phyloP scores from a whole-genome alignment of 2,113 vertebrate genomes.

The Irena cyanogastra region DNA sequence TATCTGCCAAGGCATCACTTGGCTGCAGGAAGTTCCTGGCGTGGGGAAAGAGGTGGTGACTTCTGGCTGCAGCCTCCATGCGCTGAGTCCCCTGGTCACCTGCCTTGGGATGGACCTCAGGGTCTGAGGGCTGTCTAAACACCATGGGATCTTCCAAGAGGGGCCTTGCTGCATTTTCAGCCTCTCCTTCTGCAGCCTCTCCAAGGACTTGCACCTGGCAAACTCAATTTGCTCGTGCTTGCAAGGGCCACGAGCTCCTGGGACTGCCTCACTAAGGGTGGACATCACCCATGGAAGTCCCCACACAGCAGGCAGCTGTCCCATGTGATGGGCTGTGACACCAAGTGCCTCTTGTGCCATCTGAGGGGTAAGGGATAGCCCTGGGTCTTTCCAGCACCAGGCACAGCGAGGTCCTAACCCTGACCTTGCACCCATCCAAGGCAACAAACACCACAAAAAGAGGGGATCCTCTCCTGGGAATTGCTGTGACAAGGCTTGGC shows the following conservation, averaged over 20 bases:
- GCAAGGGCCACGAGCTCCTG: neutral
- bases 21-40: neutral
- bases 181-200: neutral
- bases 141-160: neutral
- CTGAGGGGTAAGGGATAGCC: neutral
- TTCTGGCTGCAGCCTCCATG: neutral
- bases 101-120: neutral
- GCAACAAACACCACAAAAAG: neutral
- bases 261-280: neutral
- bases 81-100: accelerated
- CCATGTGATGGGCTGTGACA: neutral
- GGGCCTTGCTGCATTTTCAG: neutral
- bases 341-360: neutral
- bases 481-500: neutral
- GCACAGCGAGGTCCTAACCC: neutral
- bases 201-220: neutral
- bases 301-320: neutral
- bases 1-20: neutral
- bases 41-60: neutral
- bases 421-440: neutral
- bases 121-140: neutral
- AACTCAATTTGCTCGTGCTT: neutral
- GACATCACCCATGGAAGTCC: neutral
- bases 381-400: neutral
- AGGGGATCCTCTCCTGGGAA: neutral